Base-by-base conservation (phyloP, 2,888 invertebrate genomes). In the Diabrotica balteata region DNA sequence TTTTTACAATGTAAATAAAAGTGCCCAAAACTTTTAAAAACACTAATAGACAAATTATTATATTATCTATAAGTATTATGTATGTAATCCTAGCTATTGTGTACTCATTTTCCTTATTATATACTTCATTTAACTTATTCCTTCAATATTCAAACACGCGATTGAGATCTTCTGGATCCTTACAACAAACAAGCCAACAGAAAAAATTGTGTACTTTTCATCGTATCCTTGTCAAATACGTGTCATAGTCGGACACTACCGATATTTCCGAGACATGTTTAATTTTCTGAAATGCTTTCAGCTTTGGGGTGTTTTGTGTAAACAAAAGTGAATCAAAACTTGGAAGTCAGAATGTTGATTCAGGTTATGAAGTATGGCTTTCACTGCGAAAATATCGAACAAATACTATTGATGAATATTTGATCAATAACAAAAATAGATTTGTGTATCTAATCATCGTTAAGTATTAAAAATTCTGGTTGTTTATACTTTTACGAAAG, bases 231-330 rank as follows among this genome's bases (percentile, higher is more conserved):
- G 43, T 54, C 54, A 54, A 54, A 54, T 54, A 54, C 22, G 53
- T 32, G 32, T 53, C 53, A 22, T n/a, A 42, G 3, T 8, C 8
- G 54, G 54, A 43, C 7, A 54, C 54, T n/a, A 7, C 43, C 8
- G 54, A 54, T 54, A 42, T 32, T 54, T 43, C 3, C 32, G 10
- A 10, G 42, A 42, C 43, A 54, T 54, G 6, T 42, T 42, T 43
- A 54, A 54, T 42, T 54, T 54, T 42, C 54, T 54, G n/a, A 43
- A 54, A 54, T 54, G 42, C 54, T 54, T 54, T 10, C 7, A 42
- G 54, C 43, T 54, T 11, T 54, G 43, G n/a, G 10, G 54, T 42
- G 6, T 54, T 42, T 42, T 54, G 10, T 8, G 17, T 54, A 43
- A 54, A 54, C 54, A 54, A 42, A 54, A n/a, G 8, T 54, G 43